These are phyloP conservation scores for Lutjanus campechanus DNA, from an alignment of 2,797 vertebrate species.

Conservation along the genomic window DNA sequence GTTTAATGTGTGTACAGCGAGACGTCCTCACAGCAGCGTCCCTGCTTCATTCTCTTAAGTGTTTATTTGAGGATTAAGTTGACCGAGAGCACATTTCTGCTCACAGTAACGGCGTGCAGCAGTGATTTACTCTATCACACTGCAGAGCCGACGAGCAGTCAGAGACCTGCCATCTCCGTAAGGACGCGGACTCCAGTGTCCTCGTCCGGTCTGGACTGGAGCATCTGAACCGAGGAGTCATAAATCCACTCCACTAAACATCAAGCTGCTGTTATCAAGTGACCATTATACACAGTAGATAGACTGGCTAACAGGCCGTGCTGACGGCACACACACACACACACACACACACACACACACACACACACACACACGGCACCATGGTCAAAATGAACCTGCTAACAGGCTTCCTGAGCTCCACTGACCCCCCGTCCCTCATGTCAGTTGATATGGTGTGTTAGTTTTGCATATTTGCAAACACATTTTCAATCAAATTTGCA, in stretches of 20 bases:
- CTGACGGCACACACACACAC: background rate
- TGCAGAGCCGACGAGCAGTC: constrained; percentile 7
- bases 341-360: background rate
- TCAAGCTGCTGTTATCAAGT: constrained; percentile 28
- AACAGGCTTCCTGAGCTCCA: too few species aligned
- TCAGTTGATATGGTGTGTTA: background rate
- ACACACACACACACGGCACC: background rate
- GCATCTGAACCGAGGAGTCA: constrained; percentile 4
- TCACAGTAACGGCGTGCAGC: constrained; percentile 10
- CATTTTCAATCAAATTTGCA: background rate
- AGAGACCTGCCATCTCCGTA: constrained; percentile 14
- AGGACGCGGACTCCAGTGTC: background rate
- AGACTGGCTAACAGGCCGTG: constrained; percentile 24
- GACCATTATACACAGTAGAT: constrained; percentile 37
- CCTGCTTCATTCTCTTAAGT: constrained; percentile 47
- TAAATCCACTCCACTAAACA: constrained; percentile 34
- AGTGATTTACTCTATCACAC: constrained; percentile 12
- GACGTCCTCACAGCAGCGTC: constrained; percentile 17
- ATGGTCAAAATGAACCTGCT: background rate
- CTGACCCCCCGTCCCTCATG: background rate
- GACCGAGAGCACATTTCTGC: constrained; percentile 27
- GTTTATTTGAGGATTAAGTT: constrained; percentile 59
- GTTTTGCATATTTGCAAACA: background rate
- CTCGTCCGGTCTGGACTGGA: constrained; percentile 6
- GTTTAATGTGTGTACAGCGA: constrained; percentile 34